Evolutionary conservation across 2,888 invertebrate genomes (phyloP).

Genomic region (Scaeva pyrastri): DNA sequence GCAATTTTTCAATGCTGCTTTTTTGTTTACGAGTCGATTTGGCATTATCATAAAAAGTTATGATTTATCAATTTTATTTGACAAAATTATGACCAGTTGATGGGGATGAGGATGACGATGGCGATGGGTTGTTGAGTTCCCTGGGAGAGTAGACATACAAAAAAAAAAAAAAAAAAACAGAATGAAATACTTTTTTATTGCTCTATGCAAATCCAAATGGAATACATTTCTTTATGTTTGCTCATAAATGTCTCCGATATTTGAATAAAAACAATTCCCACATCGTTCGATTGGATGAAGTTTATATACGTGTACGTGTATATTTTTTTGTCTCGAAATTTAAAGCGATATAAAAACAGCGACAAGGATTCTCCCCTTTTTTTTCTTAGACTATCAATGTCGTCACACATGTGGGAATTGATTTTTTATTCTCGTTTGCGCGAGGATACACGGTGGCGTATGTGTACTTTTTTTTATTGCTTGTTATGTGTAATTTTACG

Average conservation of each 20-base stretch:
- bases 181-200: conserved; percentile 53
- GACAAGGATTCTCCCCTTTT: conserved; percentile 43
- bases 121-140: neutral
- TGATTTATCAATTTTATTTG: conserved; percentile 76
- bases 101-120: neutral
- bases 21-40: conserved; percentile 37
- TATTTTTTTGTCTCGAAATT: neutral
- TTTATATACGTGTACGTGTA: conserved; percentile 71
- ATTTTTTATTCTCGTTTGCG: conserved; percentile 81
- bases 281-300: conserved; percentile 82
- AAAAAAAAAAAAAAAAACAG: neutral
- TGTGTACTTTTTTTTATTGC: conserved; percentile 62
- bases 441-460: conserved; percentile 43
- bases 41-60: conserved; percentile 74
- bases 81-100: conserved; percentile 74
- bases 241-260: conserved; percentile 72
- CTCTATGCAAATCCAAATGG: conserved; percentile 69
- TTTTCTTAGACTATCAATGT: conserved; percentile 19
- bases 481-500: conserved; percentile 70
- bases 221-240: conserved; percentile 55
- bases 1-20: conserved; percentile 11
- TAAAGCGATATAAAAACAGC: conserved; percentile 4
- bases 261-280: conserved; percentile 81
- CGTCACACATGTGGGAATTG: conserved; percentile 79
- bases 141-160: no score